Percentiles rank a stretch among this genome's conserved stretches.
Evolutionary conservation across 2,797 vertebrate genomes (phyloP).

Genomic region (Diceros bicornis): DNA sequence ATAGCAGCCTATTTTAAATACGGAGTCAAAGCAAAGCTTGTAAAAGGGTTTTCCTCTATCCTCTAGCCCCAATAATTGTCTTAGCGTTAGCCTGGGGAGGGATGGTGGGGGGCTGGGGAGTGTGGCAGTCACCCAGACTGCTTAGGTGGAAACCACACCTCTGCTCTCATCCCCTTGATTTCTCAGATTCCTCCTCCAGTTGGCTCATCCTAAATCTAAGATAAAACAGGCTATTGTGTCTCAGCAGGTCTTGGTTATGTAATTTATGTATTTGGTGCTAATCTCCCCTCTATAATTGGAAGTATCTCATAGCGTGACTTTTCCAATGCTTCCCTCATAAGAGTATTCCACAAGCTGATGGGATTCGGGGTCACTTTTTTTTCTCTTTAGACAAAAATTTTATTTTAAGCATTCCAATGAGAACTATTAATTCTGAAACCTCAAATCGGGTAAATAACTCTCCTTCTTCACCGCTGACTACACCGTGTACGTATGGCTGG

Average conservation of each 20-base stretch:
- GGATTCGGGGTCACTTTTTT: neutral
- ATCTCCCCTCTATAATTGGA: neutral
- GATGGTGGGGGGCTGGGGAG: too few species aligned
- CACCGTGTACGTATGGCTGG: neutral
- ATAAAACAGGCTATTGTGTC: neutral
- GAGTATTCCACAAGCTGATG: neutral
- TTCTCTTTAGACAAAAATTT: slow-evolving; percentile 51
- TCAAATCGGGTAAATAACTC: slow-evolving; percentile 59
- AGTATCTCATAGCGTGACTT: neutral
- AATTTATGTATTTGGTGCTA: neutral
- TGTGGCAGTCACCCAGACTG: neutral
- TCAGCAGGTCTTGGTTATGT: neutral
- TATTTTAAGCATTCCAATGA: slow-evolving; percentile 70
- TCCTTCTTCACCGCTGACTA: neutral
- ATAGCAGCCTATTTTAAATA: slow-evolving; percentile 26
- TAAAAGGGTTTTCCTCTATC: neutral
- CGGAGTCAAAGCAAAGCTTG: slow-evolving; percentile 4
- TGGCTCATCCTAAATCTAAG: slow-evolving; percentile 19
- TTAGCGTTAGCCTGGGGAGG: neutral
- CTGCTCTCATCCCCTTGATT: neutral
- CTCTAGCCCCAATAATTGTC: neutral
- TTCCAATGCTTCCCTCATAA: neutral
- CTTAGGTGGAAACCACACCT: slow-evolving; percentile 20
- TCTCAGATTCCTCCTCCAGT: slow-evolving; percentile 1
- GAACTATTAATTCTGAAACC: slow-evolving; percentile 61